Evolutionary conservation across 53 echinoderm and acorn worm species (phyloP).

Genomic region (Arbacia lixula): DNA sequence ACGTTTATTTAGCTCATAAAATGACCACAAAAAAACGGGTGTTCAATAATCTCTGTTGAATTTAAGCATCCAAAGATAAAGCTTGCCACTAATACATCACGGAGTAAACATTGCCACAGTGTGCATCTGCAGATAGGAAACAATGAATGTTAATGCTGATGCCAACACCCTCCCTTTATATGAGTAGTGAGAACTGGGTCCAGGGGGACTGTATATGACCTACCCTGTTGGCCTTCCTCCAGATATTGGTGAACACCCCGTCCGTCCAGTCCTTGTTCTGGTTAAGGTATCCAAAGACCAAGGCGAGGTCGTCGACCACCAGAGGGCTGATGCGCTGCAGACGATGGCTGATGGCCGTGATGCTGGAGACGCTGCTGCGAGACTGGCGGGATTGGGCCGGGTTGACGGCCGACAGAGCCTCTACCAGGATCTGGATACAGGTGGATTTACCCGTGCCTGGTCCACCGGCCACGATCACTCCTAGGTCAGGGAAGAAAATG

Average conservation of each 20-base stretch:
- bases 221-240: slow-evolving; percentile 98
- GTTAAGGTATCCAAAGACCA: slow-evolving; percentile 94
- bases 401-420: slow-evolving; percentile 86
- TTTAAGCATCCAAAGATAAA: not conserved
- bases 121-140: too few relatives aligned
- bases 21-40: too few relatives aligned
- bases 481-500: too few relatives aligned
- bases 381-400: slow-evolving; percentile 93
- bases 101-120: not conserved
- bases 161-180: too few relatives aligned
- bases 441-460: slow-evolving; percentile 96
- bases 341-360: slow-evolving; percentile 94
- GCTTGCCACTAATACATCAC: not conserved
- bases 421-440: slow-evolving; percentile 90
- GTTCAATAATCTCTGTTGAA: too few relatives aligned
- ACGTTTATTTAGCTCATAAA: too few relatives aligned
- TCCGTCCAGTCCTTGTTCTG: slow-evolving; percentile 95
- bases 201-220: too few relatives aligned
- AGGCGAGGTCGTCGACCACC: slow-evolving; percentile 93
- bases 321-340: slow-evolving; percentile 95
- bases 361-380: slow-evolving; percentile 84
- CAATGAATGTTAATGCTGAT: too few relatives aligned
- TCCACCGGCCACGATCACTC: slow-evolving; percentile 88
- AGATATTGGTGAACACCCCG: slow-evolving; percentile 90
- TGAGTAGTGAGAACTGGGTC: too few relatives aligned